Percentiles rank a stretch among this genome's conserved stretches.
Evolutionary conservation across 2,113 vertebrate species (phyloP).

Genomic region (Siniperca knerii): DNA sequence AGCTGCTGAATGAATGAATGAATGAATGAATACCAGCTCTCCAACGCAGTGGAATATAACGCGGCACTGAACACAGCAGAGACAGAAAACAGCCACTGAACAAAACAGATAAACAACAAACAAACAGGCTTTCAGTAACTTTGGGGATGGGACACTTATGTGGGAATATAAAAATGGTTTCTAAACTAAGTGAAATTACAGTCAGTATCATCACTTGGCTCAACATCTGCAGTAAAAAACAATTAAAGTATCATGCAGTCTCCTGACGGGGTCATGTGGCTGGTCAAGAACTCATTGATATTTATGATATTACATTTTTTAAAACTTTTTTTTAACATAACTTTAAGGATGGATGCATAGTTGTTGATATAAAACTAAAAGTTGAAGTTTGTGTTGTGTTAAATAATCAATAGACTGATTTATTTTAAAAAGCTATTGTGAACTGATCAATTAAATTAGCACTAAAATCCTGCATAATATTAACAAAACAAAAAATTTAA

Average conservation of each 20-base stretch:
- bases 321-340: neutral
- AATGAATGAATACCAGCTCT: neutral
- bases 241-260: no score
- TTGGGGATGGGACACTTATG: neutral
- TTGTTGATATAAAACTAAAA: neutral
- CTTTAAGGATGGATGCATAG: neutral
- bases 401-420: neutral
- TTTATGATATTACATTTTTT: neutral
- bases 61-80: neutral
- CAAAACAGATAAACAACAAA: neutral
- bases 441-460: neutral
- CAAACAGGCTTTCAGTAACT: neutral
- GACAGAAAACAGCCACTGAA: neutral
- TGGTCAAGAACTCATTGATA: neutral
- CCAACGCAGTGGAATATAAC: neutral
- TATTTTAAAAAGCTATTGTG: neutral
- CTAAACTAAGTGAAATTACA: neutral
- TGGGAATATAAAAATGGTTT: neutral
- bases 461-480: neutral
- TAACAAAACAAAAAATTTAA: neutral
- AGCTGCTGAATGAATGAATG: constrained; percentile 12
- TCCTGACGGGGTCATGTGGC: neutral
- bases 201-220: neutral
- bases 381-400: neutral
- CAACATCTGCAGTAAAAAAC: neutral